Base-by-base conservation (phyloP, 2,888 invertebrate species). In the Lasioglossum zephyrum region DNA sequence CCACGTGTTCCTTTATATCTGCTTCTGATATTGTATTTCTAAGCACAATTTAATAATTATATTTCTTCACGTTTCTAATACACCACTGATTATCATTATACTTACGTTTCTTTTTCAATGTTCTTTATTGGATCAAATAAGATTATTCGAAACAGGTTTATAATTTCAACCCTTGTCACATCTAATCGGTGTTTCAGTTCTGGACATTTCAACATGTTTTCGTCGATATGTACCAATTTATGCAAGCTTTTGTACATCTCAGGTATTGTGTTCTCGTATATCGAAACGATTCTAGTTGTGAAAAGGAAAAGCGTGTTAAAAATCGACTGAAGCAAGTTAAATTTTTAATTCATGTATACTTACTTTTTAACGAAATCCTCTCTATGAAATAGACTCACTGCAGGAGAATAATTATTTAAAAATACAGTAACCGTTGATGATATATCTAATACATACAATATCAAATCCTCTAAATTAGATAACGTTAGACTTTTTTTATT, bases 231-330 rank as follows among this genome's bases (percentile, higher is more conserved):
- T 47, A 95, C 95, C 4, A 96, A 90, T 79, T 95, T 95, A 75
- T 96, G 95, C 41, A 97, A 94, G 86, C 96, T 96, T 92, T 97
- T 96, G 93, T 97, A 97, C 83, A 98, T 93, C 89, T 96, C 96
- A 22, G 97, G 97, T 88, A 98, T 96, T 8, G 97, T 97, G 90
- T 96, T 96, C 89, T 98, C 97, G 95, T 98, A 98, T 87, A 98
- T 96, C 87, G 96, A 96, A 87, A 97, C 96, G 94, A 98, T 96
- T 94, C 98, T 98, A 95, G 44, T 16, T 13, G 31, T 11, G 39
- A 70, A 74, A 11, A 73, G n/a, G 57, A 1, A 49, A 44, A 72
- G 60, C 41, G 8, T 13, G 63, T 75, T 72, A 76, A 74, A 79
- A 79, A 66, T 41, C 44, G 70, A 18, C 16, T 22, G 70, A 9